Base-by-base conservation (phyloP, 2,888 invertebrate species). In the Trimorus sp. region DNA sequence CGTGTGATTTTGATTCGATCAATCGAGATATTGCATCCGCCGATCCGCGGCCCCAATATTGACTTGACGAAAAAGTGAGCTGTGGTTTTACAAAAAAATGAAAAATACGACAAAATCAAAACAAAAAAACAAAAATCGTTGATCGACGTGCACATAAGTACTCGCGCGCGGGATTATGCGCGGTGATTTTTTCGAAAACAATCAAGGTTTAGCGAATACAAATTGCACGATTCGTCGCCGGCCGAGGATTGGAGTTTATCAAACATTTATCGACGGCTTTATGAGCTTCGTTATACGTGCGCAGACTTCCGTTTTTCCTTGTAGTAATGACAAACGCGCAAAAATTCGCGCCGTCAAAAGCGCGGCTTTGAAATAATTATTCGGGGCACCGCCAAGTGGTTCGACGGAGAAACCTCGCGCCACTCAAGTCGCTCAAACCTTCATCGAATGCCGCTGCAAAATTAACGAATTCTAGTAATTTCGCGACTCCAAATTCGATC, bases 1-100 rank as follows among this genome's bases (percentile, higher is more conserved):
- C 90, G 89, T 89, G 90, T 90, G 89, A 90, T 91, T 91, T 90
- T 90, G 88, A 90, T 90, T 91, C 90, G 91, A 91, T 91, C 89
- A 87, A 88, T 87, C 88, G 90, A 91, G 91, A 89, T 90, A 90
- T 90, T 87, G 88, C 83, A 75, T 85, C 79, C 83, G 79, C 71
- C 71, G 79, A 84, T 82, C 83, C 82, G 79, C 66, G 58, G 63
- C 54, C 36, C 69, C 82, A 84, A 84, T 84, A 84, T 84, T 84
- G 84, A 84, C 84, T 83, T 79, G 75, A 71, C 76, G 68, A 76
- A 80, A 79, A 83, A 79, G 75, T 69, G 63, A 76, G 71, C 71
- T 53, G 49, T 75, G 82, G 60, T 78, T 69, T n/a, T 54, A 62
- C 49, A 51, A 70, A 58, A 45, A 37, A 65, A 49, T 38, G 54